Base-by-base conservation (phyloP, 2,113 vertebrate species). In the Hiodon tergisus region DNA sequence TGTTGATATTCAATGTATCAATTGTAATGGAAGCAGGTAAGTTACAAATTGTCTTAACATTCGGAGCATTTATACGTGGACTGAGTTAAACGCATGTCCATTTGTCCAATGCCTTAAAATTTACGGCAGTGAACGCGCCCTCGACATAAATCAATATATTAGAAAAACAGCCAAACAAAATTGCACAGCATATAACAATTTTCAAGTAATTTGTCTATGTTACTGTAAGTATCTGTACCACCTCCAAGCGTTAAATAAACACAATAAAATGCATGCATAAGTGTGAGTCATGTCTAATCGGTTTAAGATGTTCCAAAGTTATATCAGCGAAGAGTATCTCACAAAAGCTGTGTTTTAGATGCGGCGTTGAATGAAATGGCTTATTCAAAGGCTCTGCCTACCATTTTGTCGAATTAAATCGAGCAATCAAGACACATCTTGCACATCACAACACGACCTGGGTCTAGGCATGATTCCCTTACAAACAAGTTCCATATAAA, bases 331-430 rank as follows among this genome's bases (percentile, higher is more conserved):
- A 80, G 80, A 63, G 72, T 77, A 67, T 78, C 75, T 71, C 81
- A 80, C 78, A 81, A 78, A 82, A 81, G 82, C 81, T 80, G 81
- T 76, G 83, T 85, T 81, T 83, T 84, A 69, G 78, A 80, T 74
- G 78, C 80, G 63, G 78, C 10, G 78, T 72, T 78, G 74, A 87
- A 85, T 83, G 78, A 54, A 52, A 78, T 76, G 67, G 89, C 85
- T 89, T 88, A 90, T 77, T 84, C 89, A 88, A 86, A 76, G 71
- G 87, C 86, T 90, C 85, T 87, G 76, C 76, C 68, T 47, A 46
- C 79, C 82, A 80, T 87, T 88, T 85, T 82, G 79, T 76, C 66
- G 71, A 81, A 82, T 83, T 87, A 80, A 82, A 51, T 85, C 73
- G 77, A 78, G 77, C 79, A 83, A 84, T 84, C 81, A 83, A 78